Evolutionary conservation across 2,113 vertebrate species (phyloP).

Genomic region (Mugil cephalus): DNA sequence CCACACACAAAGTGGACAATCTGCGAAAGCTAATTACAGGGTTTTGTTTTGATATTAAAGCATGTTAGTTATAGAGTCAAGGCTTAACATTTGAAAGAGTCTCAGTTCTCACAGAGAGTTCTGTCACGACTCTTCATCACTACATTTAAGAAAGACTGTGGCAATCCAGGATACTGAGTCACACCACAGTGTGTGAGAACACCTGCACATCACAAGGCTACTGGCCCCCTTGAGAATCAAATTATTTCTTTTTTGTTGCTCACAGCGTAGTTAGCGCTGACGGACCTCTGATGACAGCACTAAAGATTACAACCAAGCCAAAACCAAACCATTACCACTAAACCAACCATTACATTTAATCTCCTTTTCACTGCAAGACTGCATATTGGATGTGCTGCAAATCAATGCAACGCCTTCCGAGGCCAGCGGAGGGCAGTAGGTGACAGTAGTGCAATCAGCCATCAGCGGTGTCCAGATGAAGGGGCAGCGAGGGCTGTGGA

Average conservation of each 20-base stretch:
- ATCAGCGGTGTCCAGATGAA: slow-evolving; percentile 45
- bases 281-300: slow-evolving; percentile 19
- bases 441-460: slow-evolving; percentile 39
- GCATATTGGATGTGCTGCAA: neutral
- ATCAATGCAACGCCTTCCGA: neutral
- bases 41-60: neutral
- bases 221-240: slow-evolving; percentile 27
- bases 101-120: neutral
- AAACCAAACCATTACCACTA: slow-evolving; percentile 51
- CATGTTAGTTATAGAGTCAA: neutral
- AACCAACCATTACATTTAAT: slow-evolving; percentile 58
- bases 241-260: slow-evolving; percentile 25
- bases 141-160: neutral
- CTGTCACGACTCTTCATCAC: slow-evolving; percentile 8
- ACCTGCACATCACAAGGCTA: slow-evolving; percentile 10
- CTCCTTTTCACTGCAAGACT: slow-evolving; percentile 22
- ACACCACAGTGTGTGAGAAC: slow-evolving; percentile 3
- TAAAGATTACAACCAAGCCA: slow-evolving; percentile 42
- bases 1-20: neutral
- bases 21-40: slow-evolving; percentile 1
- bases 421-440: slow-evolving; percentile 73
- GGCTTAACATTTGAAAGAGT: slow-evolving; percentile 3
- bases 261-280: neutral
- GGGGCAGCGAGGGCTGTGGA: slow-evolving; percentile 18
- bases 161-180: slow-evolving; percentile 2